These are phyloP conservation scores for Gallinago undulata DNA, from an alignment of 2,113 vertebrate genomes.

Conservation along the genomic window DNA sequence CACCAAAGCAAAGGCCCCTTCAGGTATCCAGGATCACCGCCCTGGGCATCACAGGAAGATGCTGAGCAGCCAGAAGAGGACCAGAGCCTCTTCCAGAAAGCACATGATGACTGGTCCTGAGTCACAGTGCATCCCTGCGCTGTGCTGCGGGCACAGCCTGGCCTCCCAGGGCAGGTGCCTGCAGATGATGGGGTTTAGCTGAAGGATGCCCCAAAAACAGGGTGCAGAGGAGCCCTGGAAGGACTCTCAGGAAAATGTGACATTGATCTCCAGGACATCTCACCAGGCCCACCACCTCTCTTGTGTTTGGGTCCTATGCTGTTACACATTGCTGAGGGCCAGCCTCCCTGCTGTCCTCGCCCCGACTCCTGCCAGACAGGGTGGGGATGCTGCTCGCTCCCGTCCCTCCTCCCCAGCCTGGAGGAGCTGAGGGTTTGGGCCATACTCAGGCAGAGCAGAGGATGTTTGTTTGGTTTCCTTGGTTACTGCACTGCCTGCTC, in stretches of 20 bases:
- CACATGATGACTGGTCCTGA: neutral
- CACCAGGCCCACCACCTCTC: neutral
- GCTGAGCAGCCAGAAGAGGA: neutral
- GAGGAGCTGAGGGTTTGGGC: conserved; percentile 6
- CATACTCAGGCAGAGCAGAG: neutral
- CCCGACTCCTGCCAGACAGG: neutral
- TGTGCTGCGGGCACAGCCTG: neutral
- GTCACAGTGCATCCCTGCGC: neutral
- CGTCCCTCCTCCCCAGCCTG: neutral
- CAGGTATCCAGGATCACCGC: neutral
- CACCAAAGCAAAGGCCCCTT: neutral
- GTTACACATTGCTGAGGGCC: neutral
- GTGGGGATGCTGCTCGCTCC: neutral
- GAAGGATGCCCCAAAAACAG: neutral
- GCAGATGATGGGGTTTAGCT: neutral
- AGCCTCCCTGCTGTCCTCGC: neutral
- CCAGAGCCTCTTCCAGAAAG: neutral
- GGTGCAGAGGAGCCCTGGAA: neutral
- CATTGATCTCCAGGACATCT: neutral
- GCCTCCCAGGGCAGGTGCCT: neutral
- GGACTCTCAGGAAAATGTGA: neutral
- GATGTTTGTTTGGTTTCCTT: conserved; percentile 73
- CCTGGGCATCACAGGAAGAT: neutral
- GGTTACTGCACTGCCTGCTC: conserved; percentile 54
- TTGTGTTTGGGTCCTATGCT: neutral